These are phyloP conservation scores for Morpho deidamia DNA, from an alignment of 2,888 invertebrate species.

Conservation along the genomic window DNA sequence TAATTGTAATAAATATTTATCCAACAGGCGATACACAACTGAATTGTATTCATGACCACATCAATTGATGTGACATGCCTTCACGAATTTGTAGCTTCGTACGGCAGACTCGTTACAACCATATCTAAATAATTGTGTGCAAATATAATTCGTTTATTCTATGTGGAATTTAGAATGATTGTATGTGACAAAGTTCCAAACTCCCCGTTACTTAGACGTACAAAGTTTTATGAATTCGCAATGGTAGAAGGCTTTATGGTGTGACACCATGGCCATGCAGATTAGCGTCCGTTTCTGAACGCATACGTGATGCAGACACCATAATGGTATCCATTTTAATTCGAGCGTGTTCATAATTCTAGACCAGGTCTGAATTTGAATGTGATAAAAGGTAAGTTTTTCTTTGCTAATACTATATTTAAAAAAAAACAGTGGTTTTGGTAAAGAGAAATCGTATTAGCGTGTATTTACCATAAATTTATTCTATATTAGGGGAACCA, in stretches of 20 bases:
- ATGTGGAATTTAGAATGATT: background rate
- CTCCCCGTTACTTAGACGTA: background rate
- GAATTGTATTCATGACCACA: background rate
- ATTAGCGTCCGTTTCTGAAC: slow-evolving; percentile 18
- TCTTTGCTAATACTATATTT: background rate
- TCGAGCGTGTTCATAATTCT: background rate
- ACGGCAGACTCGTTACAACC: background rate
- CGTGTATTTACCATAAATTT: no score
- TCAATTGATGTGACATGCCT: slow-evolving; percentile 14
- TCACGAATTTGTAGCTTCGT: slow-evolving; percentile 9
- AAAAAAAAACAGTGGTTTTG: no score
- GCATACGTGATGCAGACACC: slow-evolving; percentile 11
- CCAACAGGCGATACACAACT: background rate
- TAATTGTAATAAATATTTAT: slow-evolving; percentile 9
- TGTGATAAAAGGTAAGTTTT: background rate
- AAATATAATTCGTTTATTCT: background rate
- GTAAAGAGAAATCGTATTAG: no score
- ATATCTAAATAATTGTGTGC: background rate
- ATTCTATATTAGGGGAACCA: no score
- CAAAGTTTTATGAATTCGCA: slow-evolving; percentile 3
- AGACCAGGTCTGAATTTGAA: background rate
- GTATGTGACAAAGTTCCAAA: background rate
- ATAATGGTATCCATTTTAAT: slow-evolving; percentile 9
- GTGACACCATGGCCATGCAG: slow-evolving; percentile 19
- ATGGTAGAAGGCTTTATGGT: slow-evolving; percentile 12